A percentile compares a stretch with the other conserved stretches of the same genome.
Conservation (phyloP, 2,888 invertebrate species). For the Nemurella pictetii region DNA sequence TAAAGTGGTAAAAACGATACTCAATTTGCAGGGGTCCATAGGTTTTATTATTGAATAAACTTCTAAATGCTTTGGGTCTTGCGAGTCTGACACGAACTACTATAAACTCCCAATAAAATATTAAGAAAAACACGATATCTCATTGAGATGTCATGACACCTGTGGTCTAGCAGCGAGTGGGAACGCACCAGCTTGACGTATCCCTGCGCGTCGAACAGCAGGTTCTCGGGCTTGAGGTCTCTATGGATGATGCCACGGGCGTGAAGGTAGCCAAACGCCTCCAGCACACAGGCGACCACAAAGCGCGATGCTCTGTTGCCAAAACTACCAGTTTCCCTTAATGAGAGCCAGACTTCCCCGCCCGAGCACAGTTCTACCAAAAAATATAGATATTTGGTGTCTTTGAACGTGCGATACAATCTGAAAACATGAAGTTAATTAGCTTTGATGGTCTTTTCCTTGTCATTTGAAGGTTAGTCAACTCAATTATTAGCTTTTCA, state of each 20-base stretch:
- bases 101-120: no score
- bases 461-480: no score
- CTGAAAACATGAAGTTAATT: no score
- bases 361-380: constrained; percentile 72
- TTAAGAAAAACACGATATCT: background rate
- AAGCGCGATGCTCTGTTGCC: constrained; percentile 68
- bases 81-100: background rate
- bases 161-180: background rate
- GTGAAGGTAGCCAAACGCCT: constrained; percentile 72
- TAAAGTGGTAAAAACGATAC: no score
- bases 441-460: no score
- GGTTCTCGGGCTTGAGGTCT: constrained; percentile 73
- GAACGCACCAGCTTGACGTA: constrained; percentile 64
- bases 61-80: no score
- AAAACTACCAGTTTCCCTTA: constrained; percentile 66
- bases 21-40: no score
- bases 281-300: constrained; percentile 69
- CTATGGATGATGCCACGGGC: constrained; percentile 62
- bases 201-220: constrained; percentile 63
- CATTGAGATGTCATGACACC: background rate
- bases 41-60: no score
- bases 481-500: no score
- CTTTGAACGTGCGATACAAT: constrained; percentile 67
- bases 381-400: constrained; percentile 72
- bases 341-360: constrained; percentile 72